These are phyloP conservation scores for Endotricha flammealis DNA, from an alignment of 2,888 invertebrate species.

Conservation along the genomic window DNA sequence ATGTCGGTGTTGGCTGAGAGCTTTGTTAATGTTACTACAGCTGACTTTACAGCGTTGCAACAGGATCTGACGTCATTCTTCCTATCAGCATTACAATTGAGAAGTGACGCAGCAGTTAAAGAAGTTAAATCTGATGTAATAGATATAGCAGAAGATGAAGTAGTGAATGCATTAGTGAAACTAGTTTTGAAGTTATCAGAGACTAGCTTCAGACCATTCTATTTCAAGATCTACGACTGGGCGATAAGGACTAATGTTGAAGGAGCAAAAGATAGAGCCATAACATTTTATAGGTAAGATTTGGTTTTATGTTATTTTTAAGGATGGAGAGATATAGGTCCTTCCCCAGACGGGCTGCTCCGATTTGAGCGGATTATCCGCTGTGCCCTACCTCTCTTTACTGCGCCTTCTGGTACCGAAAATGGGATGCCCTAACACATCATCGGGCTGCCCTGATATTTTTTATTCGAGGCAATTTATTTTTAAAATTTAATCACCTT, in stretches of 20 bases:
- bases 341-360: too few relatives aligned
- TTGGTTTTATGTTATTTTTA: slow-evolving; percentile 5
- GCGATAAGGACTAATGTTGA: slow-evolving; percentile 81
- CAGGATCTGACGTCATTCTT: slow-evolving; percentile 86
- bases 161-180: slow-evolving; percentile 86
- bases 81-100: slow-evolving; percentile 83
- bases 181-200: slow-evolving; percentile 93
- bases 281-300: slow-evolving; percentile 88
- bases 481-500: neutral
- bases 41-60: slow-evolving; percentile 82
- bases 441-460: too few relatives aligned
- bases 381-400: neutral
- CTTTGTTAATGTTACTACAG: slow-evolving; percentile 79
- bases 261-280: slow-evolving; percentile 80
- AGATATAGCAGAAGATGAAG: slow-evolving; percentile 82
- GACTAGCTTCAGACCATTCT: slow-evolving; percentile 91
- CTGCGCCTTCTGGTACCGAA: too few relatives aligned
- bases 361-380: too few relatives aligned
- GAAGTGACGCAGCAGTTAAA: slow-evolving; percentile 71
- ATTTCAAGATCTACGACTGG: slow-evolving; percentile 93
- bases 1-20: slow-evolving; percentile 88
- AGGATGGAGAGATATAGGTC: too few relatives aligned
- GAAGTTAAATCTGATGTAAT: slow-evolving; percentile 54
- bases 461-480: too few relatives aligned
- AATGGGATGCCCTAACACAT: too few relatives aligned